Conservation (phyloP, 2,113 vertebrate genomes). For the Tinamus guttatus region DNA sequence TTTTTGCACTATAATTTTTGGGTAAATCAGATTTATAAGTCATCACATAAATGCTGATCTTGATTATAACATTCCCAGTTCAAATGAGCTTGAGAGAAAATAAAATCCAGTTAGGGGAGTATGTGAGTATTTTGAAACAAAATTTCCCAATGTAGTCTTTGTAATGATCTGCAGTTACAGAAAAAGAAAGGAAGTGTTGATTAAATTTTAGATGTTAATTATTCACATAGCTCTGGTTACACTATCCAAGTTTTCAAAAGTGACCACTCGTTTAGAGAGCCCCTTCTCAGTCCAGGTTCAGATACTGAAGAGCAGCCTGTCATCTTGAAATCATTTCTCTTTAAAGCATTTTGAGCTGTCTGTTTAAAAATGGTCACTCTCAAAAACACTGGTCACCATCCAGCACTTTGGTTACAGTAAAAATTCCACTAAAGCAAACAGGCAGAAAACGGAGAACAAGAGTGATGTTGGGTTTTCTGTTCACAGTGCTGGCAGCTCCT, state of each 20-base stretch:
- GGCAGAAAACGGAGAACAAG: background rate
- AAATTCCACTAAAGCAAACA: background rate
- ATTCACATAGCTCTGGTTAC: background rate
- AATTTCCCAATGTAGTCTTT: background rate
- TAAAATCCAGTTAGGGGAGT: background rate
- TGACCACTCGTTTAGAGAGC: background rate
- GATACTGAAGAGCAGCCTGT: background rate
- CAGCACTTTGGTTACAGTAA: background rate
- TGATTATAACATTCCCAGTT: background rate
- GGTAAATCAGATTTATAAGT: background rate
- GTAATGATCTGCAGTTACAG: background rate
- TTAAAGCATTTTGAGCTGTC: background rate
- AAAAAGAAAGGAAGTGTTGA: background rate
- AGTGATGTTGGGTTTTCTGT: constrained; percentile 14
- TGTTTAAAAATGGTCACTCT: background rate
- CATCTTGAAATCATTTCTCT: background rate
- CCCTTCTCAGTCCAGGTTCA: background rate
- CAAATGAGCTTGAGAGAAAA: background rate
- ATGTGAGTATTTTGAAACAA: background rate
- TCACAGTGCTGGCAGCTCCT: constrained; percentile 90
- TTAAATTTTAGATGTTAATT: background rate
- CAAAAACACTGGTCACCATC: background rate
- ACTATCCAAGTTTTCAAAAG: background rate
- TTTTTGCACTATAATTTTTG: background rate
- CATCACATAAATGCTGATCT: background rate